Percentiles rank a stretch among this genome's conserved stretches.
Evolutionary conservation across 2,113 vertebrate genomes (phyloP).

Genomic region (Gallinago paraguaiae): DNA sequence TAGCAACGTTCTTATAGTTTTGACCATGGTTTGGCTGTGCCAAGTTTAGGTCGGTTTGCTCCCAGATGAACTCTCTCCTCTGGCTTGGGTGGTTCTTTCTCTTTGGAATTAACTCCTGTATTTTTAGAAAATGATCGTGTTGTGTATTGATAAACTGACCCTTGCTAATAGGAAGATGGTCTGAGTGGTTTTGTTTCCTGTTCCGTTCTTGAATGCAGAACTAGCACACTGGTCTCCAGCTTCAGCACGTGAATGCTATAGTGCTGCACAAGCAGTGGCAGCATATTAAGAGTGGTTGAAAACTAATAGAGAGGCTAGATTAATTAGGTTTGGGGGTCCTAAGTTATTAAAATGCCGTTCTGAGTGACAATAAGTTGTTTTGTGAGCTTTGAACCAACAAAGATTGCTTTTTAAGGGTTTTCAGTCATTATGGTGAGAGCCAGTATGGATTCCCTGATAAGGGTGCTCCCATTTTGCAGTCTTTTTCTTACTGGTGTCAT

Average conservation of each 20-base stretch:
- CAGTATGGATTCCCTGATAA: neutral
- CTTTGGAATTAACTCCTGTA: neutral
- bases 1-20: neutral
- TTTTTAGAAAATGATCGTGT: neutral
- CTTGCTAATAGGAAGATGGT: neutral
- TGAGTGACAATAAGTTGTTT: neutral
- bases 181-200: neutral
- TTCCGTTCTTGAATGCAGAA: neutral
- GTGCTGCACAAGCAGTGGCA: neutral
- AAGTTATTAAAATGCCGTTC: neutral
- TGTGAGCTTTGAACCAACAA: neutral
- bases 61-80: neutral
- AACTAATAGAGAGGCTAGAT: neutral
- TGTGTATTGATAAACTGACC: neutral
- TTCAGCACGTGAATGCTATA: neutral
- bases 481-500: neutral
- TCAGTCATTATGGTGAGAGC: neutral
- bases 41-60: neutral
- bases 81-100: neutral
- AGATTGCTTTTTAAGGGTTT: neutral
- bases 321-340: neutral
- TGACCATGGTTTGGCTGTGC: neutral
- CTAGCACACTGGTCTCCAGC: neutral
- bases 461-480: neutral
- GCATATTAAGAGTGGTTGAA: neutral